Conservation (phyloP, 1,140 invertebrate genomes). For the Linepithema humile region DNA sequence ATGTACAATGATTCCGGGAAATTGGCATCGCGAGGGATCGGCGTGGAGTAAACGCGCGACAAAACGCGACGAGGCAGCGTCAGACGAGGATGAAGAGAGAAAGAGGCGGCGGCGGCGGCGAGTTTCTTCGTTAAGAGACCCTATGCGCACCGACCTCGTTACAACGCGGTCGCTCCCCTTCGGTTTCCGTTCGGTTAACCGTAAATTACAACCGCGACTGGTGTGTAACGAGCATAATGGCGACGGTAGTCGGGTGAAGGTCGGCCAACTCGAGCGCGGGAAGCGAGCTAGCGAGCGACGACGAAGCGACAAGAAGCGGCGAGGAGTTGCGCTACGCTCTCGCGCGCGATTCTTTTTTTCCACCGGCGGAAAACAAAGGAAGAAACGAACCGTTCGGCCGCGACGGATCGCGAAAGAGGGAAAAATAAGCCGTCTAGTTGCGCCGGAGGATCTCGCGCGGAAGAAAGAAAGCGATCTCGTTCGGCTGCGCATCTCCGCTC, state of each 20-base stretch:
- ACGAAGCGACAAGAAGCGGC: constrained; percentile 20
- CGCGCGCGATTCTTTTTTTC: not conserved
- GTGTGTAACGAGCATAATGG: constrained; percentile 77
- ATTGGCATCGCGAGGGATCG: not conserved
- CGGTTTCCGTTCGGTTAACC: constrained; percentile 77
- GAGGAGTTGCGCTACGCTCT: not conserved
- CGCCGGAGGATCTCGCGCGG: not conserved
- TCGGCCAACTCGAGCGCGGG: constrained; percentile 73
- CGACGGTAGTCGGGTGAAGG: constrained; percentile 75
- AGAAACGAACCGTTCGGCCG: constrained; percentile 14
- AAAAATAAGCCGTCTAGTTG: not conserved
- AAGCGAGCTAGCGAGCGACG: constrained; percentile 54
- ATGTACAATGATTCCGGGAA: constrained; percentile 10
- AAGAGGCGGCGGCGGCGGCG: constrained; percentile 52
- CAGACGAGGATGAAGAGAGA: not conserved
- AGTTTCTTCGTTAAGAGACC: constrained; percentile 71
- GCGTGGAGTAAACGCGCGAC: not conserved
- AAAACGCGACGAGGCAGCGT: not conserved
- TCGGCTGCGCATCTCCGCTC: not conserved
- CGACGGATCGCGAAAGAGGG: not conserved
- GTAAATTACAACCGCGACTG: constrained; percentile 76
- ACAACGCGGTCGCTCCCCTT: constrained; percentile 73
- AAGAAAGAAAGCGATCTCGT: not conserved
- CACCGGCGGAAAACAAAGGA: not conserved
- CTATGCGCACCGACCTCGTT: constrained; percentile 73